Conservation (phyloP, 2,888 invertebrate species). For the Melanargia galathea region DNA sequence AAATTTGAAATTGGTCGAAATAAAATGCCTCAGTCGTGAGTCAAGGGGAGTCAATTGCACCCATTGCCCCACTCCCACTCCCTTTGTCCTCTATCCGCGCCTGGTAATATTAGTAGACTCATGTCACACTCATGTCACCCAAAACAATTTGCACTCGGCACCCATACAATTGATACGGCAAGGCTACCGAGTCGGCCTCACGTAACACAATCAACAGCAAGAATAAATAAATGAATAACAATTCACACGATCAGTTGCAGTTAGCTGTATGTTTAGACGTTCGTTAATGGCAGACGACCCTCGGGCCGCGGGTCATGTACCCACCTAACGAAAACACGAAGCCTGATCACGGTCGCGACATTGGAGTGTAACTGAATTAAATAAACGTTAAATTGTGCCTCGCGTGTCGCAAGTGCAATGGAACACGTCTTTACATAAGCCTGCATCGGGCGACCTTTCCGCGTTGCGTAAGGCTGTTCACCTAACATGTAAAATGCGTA, state of each 20-base stretch:
- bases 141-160: conserved; percentile 30
- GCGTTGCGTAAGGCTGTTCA: conserved; percentile 40
- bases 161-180: conserved; percentile 27
- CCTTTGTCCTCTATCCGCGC: too few species aligned
- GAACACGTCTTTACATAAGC: conserved; percentile 57
- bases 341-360: conserved; percentile 69
- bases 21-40: too few species aligned
- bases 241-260: conserved; percentile 45
- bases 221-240: conserved; percentile 46
- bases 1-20: too few species aligned
- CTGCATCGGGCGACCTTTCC: conserved; percentile 55
- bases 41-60: too few species aligned
- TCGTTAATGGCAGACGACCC: conserved; percentile 52
- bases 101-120: too few species aligned
- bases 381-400: conserved; percentile 56
- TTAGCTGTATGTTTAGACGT: conserved; percentile 41
- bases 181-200: conserved; percentile 46
- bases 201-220: conserved; percentile 43
- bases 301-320: conserved; percentile 59
- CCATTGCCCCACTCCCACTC: too few species aligned
- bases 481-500: conserved; percentile 31
- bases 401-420: conserved; percentile 52
- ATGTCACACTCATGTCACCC: conserved; percentile 5
- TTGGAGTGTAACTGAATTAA: conserved; percentile 58
- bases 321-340: conserved; percentile 41